A percentile compares a stretch with the other conserved stretches of the same genome.
phyloP scores from a whole-genome alignment of 2,888 invertebrate species.

The Chesias legatella region DNA sequence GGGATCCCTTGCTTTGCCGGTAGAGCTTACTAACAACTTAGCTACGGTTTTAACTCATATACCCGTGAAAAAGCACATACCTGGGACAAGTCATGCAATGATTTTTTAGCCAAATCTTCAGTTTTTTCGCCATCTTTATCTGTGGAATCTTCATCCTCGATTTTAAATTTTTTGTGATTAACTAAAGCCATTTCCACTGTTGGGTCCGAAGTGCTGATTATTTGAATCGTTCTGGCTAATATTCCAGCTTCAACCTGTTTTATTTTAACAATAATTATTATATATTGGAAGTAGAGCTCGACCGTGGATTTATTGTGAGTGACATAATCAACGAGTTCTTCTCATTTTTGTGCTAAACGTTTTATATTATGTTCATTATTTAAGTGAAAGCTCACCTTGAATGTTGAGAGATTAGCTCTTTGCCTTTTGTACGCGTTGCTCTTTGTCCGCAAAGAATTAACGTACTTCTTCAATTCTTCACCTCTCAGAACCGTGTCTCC shows the following conservation, averaged over 20 bases:
- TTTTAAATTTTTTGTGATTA: conserved; percentile 71
- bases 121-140: conserved; percentile 64
- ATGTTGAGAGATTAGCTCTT: conserved; percentile 86
- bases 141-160: conserved; percentile 80
- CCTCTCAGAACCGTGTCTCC: conserved; percentile 87
- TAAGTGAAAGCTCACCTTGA: conserved; percentile 68
- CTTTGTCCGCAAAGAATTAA: conserved; percentile 88
- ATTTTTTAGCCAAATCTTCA: conserved; percentile 62
- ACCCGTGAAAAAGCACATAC: conserved; percentile 32
- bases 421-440: conserved; percentile 91
- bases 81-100: conserved; percentile 73
- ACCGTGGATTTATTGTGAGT: no score
- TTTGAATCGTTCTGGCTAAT: conserved; percentile 86
- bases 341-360: conserved; percentile 16
- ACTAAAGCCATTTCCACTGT: conserved; percentile 74
- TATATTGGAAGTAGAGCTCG: no score
- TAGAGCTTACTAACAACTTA: no score
- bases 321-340: not conserved
- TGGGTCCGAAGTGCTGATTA: conserved; percentile 82
- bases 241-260: conserved; percentile 87
- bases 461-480: conserved; percentile 92
- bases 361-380: conserved; percentile 9
- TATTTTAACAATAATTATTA: no score
- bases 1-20: no score
- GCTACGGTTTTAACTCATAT: conserved; percentile 7